A percentile compares a stretch with the other conserved stretches of the same genome.
These are phyloP conservation scores for Thereva unica DNA, from an alignment of 2,888 invertebrate genomes.

Conservation along the genomic window DNA sequence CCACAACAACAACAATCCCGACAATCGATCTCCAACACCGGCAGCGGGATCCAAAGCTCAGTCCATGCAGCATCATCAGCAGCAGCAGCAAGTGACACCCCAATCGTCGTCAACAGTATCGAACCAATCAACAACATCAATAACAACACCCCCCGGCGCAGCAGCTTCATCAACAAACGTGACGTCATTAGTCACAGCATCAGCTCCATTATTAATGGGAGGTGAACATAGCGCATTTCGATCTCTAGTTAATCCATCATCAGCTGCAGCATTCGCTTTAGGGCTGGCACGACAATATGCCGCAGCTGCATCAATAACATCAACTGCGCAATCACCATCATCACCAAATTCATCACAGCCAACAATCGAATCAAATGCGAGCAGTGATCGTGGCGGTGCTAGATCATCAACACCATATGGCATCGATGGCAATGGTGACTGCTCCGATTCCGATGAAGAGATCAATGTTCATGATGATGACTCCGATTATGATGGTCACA, in stretches of 20 bases:
- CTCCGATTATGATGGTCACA: constrained; percentile 60
- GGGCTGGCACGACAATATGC: constrained; percentile 54
- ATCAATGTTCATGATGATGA: constrained; percentile 83
- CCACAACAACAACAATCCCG: constrained; percentile 40
- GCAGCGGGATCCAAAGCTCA: constrained; percentile 26
- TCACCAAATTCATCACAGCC: constrained; percentile 31
- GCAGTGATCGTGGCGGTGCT: constrained; percentile 3
- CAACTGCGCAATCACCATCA: constrained; percentile 15
- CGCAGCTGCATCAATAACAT: constrained; percentile 44
- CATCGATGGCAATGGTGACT: constrained; percentile 43
- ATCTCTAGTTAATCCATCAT: constrained; percentile 67
- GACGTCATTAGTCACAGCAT: constrained; percentile 57
- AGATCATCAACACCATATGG: constrained; percentile 11
- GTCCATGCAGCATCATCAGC: constrained; percentile 43
- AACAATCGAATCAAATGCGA: constrained; percentile 12
- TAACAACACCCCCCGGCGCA: constrained; percentile 46
- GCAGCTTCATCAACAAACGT: constrained; percentile 43
- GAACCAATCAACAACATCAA: constrained; percentile 27
- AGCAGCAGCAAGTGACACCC: constrained; percentile 45
- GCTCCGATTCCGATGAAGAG: constrained; percentile 67
- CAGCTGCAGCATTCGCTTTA: constrained; percentile 62
- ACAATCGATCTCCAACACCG: constrained; percentile 25
- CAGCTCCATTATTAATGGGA: constrained; percentile 71
- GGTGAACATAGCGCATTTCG: constrained; percentile 90
- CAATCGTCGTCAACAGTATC: constrained; percentile 35